Percentiles rank a stretch among this genome's conserved stretches.
Evolutionary conservation across 2,113 vertebrate genomes (phyloP).

Genomic region (Ornithorhynchus anatinus): DNA sequence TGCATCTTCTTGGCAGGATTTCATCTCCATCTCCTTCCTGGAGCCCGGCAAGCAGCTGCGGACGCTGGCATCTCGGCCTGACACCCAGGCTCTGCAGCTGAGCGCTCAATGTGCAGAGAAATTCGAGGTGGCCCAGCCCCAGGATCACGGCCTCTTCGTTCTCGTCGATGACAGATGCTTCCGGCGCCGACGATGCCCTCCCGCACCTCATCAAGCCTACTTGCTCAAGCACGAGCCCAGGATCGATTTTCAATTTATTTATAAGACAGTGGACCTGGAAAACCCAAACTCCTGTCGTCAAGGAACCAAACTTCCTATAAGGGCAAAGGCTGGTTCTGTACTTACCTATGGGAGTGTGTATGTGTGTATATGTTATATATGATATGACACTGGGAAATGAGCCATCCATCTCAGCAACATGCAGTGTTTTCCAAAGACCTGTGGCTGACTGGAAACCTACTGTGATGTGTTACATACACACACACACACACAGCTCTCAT

Average conservation of each 20-base stretch:
- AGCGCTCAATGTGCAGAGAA: constrained; percentile 84
- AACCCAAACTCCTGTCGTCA: constrained; percentile 55
- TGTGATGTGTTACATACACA: neutral
- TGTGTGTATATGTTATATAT: neutral
- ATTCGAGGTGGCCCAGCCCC: constrained; percentile 78
- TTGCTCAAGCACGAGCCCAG: constrained; percentile 78
- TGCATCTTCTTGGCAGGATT: constrained; percentile 77
- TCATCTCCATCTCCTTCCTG: constrained; percentile 88
- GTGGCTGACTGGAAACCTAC: neutral
- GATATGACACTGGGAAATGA: neutral
- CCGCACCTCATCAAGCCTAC: constrained; percentile 84
- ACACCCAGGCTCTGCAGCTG: constrained; percentile 78
- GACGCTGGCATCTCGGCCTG: constrained; percentile 81
- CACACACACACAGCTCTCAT: neutral
- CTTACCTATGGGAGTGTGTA: too few relatives aligned
- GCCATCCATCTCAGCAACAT: neutral
- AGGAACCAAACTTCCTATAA: constrained; percentile 70
- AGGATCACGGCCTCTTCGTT: constrained; percentile 79
- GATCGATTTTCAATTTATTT: constrained; percentile 89
- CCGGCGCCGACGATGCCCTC: constrained; percentile 75
- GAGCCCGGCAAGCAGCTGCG: constrained; percentile 77
- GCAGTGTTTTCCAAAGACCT: neutral
- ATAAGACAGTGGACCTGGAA: constrained; percentile 71
- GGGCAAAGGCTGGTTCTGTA: accelerated
- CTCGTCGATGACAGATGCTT: constrained; percentile 74